Evolutionary conservation across 1,140 invertebrate species (phyloP).

Genomic region (Polypedilum vanderplanki): DNA sequence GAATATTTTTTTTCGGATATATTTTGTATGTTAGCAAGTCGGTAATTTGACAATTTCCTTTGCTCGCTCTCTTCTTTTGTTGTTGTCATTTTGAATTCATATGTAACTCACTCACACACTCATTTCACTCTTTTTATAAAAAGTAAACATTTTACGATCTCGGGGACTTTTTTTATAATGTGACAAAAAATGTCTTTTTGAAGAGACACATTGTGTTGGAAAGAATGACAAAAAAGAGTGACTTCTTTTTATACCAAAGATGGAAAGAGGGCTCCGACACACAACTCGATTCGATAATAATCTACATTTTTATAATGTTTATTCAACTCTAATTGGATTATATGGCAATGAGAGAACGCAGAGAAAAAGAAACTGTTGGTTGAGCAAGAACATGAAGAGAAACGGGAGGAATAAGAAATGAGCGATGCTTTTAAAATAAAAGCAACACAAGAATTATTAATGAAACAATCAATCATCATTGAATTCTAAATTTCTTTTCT

Average conservation of each 20-base stretch:
- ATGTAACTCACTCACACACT: neutral
- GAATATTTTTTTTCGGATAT: neutral
- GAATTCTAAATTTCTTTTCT: neutral
- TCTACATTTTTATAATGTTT: conserved; percentile 28
- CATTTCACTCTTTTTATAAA: neutral
- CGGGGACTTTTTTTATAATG: neutral
- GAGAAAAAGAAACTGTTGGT: neutral
- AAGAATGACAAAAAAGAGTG: conserved; percentile 12
- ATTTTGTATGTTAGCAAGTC: neutral
- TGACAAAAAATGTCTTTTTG: conserved; percentile 16
- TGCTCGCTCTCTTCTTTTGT: neutral
- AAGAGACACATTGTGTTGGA: neutral
- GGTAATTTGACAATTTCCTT: conserved; percentile 28
- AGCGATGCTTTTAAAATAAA: conserved; percentile 14
- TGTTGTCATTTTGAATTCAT: neutral
- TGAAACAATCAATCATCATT: conserved; percentile 26
- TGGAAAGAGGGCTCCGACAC: conserved; percentile 8
- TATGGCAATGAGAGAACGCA: neutral
- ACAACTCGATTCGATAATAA: conserved; percentile 20
- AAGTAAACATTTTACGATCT: neutral
- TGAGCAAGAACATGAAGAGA: neutral
- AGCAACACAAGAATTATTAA: conserved; percentile 8
- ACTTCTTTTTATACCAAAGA: conserved; percentile 14
- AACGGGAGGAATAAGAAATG: neutral
- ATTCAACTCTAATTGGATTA: conserved; percentile 29